Conservation (phyloP, 1,140 invertebrate genomes). For the Drosophila oshimai region DNA sequence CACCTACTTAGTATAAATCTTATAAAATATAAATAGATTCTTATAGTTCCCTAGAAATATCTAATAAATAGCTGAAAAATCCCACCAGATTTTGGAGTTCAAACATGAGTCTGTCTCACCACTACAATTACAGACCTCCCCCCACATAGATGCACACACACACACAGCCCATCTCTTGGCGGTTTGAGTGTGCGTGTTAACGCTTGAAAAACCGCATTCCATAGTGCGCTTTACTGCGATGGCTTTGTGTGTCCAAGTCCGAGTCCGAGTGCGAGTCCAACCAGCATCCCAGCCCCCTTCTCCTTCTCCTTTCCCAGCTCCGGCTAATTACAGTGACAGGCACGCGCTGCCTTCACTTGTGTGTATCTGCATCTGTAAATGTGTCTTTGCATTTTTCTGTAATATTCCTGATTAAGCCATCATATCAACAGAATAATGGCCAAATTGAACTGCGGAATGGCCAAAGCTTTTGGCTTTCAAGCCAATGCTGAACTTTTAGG, state of each 20-base stretch:
- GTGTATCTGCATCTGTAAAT: conserved; percentile 13
- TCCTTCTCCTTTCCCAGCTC: conserved; percentile 10
- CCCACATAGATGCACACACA: background rate
- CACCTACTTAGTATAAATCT: too few species aligned
- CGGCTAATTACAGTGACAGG: conserved; percentile 72
- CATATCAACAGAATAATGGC: conserved; percentile 35
- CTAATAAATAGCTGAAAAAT: background rate
- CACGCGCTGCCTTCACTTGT: conserved; percentile 53
- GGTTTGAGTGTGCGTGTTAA: conserved; percentile 39
- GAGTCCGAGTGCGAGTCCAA: conserved; percentile 20
- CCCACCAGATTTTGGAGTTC: conserved; percentile 3
- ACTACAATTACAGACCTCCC: background rate
- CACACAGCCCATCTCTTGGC: background rate
- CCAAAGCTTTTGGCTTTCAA: conserved; percentile 25
- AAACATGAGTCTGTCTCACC: conserved; percentile 1
- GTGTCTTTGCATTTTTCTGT: conserved; percentile 68
- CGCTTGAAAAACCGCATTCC: conserved; percentile 78
- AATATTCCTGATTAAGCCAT: conserved; percentile 72
- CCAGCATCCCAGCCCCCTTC: conserved; percentile 54
- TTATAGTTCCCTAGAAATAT: background rate
- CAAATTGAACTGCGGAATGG: conserved; percentile 42
- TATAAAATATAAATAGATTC: too few species aligned
- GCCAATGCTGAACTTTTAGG: conserved; percentile 60
- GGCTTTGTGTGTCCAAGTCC: conserved; percentile 9
- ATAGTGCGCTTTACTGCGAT: conserved; percentile 60